phyloP scores from a whole-genome alignment of 2,888 invertebrate species.

The Lysandra coridon region DNA sequence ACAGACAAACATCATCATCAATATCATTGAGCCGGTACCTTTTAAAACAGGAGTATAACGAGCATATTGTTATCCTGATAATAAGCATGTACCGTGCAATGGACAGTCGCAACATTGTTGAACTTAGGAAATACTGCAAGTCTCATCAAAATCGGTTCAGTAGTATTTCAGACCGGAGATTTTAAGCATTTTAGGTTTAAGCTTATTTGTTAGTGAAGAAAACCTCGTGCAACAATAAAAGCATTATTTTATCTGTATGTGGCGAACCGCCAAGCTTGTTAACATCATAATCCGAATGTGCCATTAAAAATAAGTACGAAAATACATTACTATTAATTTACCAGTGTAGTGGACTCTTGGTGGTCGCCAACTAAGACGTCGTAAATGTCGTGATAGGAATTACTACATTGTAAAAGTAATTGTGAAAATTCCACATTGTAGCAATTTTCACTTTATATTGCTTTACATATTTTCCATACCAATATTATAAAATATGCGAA shows the following conservation, averaged over 20 bases:
- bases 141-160: no score
- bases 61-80: not conserved
- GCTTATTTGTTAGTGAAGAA: not conserved
- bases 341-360: not conserved
- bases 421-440: no score
- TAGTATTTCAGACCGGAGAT: no score
- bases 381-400: not conserved
- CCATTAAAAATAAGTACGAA: not conserved
- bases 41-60: not conserved
- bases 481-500: no score
- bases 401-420: not conserved
- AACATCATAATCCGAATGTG: not conserved
- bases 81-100: not conserved
- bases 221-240: not conserved
- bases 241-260: not conserved
- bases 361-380: not conserved
- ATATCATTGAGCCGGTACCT: not conserved
- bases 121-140: no score
- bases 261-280: not conserved
- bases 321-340: not conserved
- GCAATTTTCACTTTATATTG: no score
- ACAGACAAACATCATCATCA: not conserved
- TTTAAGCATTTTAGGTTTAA: no score
- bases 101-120: no score
- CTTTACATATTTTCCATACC: no score